Evolutionary conservation across 2,113 vertebrate genomes (phyloP).

Genomic region (Thalassoma bifasciatum): DNA sequence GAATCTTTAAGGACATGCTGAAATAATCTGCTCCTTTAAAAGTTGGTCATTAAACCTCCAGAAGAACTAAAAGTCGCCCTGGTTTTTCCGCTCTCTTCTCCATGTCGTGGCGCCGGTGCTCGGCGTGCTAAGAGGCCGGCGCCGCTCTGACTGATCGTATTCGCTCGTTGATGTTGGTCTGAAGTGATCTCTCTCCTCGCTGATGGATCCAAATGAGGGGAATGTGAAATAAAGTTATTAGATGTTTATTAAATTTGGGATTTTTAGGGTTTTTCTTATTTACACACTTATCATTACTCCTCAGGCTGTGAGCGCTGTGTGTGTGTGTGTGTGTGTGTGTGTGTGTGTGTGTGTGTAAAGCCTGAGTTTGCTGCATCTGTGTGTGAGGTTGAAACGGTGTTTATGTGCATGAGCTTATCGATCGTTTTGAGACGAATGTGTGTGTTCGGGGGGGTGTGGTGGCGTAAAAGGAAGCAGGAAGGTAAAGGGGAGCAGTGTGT

Average conservation of each 20-base stretch:
- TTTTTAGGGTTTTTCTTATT: slow-evolving; percentile 24
- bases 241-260: slow-evolving; percentile 27
- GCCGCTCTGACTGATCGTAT: background rate
- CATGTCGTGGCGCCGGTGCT: background rate
- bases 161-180: slow-evolving; percentile 14
- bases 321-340: slow-evolving; percentile 16
- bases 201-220: slow-evolving; percentile 8
- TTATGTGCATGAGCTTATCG: background rate
- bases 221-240: slow-evolving; percentile 22
- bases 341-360: background rate
- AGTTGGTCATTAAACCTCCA: no score
- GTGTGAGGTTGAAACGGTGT: background rate
- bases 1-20: no score
- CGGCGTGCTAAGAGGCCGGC: background rate
- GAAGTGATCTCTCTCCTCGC: slow-evolving; percentile 17
- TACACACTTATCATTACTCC: slow-evolving; percentile 39
- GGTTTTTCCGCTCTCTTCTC: no score
- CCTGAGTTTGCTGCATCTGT: background rate
- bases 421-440: background rate
- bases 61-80: no score
- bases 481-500: background rate
- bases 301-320: slow-evolving; percentile 15
- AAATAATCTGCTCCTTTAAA: no score
- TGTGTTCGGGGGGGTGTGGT: background rate
- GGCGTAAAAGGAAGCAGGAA: background rate